Evolutionary conservation across 1,140 invertebrate genomes (phyloP), one percentile per base, ranked within the genome.

Genomic region (Bombus consobrinus): DNA sequence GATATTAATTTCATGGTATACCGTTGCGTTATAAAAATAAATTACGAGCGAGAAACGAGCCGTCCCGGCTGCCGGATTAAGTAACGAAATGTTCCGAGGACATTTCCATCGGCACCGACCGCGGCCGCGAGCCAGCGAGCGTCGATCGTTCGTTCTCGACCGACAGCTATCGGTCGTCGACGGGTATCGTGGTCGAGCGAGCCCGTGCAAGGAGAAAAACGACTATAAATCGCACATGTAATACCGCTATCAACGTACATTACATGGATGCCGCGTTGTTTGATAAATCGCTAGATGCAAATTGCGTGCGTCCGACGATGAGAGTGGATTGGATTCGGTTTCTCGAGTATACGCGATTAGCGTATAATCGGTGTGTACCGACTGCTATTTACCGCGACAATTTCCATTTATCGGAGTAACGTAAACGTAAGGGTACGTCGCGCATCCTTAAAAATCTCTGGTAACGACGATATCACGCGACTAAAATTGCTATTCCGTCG

Each of bases 201-300:
- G 83, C 22, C 66, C 6, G n/a, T 6, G 89, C n/a, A 37, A 41
- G 9, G 78, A 88, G 80, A 90, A 89, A 88, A 89, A 83, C 88
- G 83, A 85, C 89, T 87, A 94, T 94, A 95, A 94, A 95, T 95
- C 94, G 93, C 90, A 89, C 91, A 89, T 92, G 92, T 95, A 95
- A 94, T 93, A 90, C 91, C 91, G 93, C 94, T 94, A 95, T 95
- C 94, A 95, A 93, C 94, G 94, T 95, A 93, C 93, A 94, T 95
- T 94, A 95, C 94, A 94, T 93, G 93, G 93, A 94, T 94, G 92
- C 92, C 92, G 94, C 92, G 92, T 93, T 94, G 91, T 94, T 94
- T 95, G 94, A 95, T 94, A 94, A 94, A 95, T 95, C 94, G 92
- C 92, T 92, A 91, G 92, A 94, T 94, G 94, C 94, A 95, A 95